Evolutionary conservation across 2,113 vertebrate genomes (phyloP), one percentile per base, ranked within the genome.

Genomic region (Ursus arctos): DNA sequence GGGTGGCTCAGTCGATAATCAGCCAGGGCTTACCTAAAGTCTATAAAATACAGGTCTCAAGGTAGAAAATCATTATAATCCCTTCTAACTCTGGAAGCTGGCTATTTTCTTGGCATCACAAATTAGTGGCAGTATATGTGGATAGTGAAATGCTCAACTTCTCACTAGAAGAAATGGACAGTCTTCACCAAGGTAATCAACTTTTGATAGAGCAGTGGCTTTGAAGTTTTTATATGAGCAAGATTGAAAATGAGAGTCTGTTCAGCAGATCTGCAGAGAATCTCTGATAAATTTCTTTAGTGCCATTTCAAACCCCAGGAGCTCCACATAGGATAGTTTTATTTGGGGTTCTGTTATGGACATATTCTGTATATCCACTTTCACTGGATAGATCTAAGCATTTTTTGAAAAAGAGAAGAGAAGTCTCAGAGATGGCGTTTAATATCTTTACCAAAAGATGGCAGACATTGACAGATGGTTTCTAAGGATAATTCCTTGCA

Each of bases 391-490:
- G 91, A 72, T 51, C 67, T 47, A 88, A 94, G 59, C 67, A 83
- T 88, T 91, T 86, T 95, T 96, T 90, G 14, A 76, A 80, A 94
- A 88, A 91, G 88, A 88, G 9, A 89, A 84, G 40, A 74, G 49
- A 88, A 89, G 14, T 95, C 61, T 96, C 19, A 86, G 22, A 94
- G 76, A 91, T 86, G 26, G 40, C 28, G n/a, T 93, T 94, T 98
- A 96, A 91, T 97, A 79, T 93, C 94, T 81, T 97, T 94, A 88
- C 81, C 47, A 92, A 96, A 95, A 83, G 72, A 86, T 96, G 94
- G 16, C 26, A 92, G 96, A 97, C 97, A 94, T 95, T 98, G 97
- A 97, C 61, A 92, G 86, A 97, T 98, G 89, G 79, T 86, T 95
- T 94, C 59, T 92, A 80, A 86, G 40, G 80, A 72, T 97, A 91